Evolutionary conservation across 2,888 invertebrate species (phyloP).

Genomic region (Meiosimyza platycephala): DNA sequence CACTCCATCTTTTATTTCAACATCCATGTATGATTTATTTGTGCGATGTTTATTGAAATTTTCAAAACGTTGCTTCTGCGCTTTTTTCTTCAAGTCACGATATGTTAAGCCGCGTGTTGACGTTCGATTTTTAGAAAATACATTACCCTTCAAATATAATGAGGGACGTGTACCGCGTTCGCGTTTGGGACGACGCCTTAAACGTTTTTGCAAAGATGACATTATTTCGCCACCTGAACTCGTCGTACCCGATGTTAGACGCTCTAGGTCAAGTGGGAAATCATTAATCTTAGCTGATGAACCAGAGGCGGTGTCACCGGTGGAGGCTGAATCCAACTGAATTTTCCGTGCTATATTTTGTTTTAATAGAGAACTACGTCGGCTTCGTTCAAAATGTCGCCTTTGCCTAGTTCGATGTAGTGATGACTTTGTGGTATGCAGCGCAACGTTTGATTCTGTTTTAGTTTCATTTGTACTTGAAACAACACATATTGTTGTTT

Average conservation of each 20-base stretch:
- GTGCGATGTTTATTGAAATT: conserved; percentile 49
- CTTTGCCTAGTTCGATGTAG: too few relatives aligned
- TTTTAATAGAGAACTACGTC: conserved; percentile 32
- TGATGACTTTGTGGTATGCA: too few relatives aligned
- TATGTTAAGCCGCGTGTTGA: conserved; percentile 38
- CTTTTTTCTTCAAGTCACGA: conserved; percentile 47
- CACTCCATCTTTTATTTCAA: background rate
- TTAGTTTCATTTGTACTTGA: conserved; percentile 29
- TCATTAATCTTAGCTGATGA: conserved; percentile 6
- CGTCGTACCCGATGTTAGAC: conserved; percentile 14
- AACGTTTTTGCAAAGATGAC: conserved; percentile 27
- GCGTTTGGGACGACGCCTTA: conserved; percentile 39
- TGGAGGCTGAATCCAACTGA: background rate
- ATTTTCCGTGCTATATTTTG: conserved; percentile 6
- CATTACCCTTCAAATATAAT: conserved; percentile 51
- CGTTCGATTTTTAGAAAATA: conserved; percentile 51
- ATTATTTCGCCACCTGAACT: conserved; percentile 41
- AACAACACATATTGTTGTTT: background rate
- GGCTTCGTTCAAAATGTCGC: background rate
- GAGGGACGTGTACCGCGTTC: conserved; percentile 45
- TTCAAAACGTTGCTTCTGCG: conserved; percentile 49
- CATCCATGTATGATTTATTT: conserved; percentile 2
- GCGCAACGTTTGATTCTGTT: conserved; percentile 23
- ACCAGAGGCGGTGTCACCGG: conserved; percentile 2
- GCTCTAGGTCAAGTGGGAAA: background rate